A percentile compares a stretch with the other conserved stretches of the same genome.
phyloP scores from a whole-genome alignment of 2,797 vertebrate species.

The Hylomyscus alleni region DNA sequence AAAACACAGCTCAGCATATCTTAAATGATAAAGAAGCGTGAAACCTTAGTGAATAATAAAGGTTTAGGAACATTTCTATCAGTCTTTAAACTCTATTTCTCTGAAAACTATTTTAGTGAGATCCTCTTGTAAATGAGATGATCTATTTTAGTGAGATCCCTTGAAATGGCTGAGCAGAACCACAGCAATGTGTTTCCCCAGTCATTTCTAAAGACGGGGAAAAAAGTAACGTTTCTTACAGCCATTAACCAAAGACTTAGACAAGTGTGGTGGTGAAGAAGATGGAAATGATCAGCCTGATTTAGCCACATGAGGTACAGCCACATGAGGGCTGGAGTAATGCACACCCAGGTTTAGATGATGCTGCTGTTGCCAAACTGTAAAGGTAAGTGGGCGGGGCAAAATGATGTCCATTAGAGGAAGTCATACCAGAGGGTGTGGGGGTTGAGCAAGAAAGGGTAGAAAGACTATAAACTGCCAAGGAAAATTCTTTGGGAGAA shows the following conservation, averaged over 20 bases:
- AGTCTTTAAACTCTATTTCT: neutral
- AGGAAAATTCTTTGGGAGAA: neutral
- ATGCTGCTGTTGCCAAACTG: neutral
- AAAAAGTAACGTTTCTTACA: neutral
- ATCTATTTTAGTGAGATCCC: neutral
- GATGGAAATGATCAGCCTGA: neutral
- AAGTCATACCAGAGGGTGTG: neutral
- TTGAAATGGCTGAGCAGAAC: neutral
- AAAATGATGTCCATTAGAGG: neutral
- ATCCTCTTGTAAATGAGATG: too few species aligned
- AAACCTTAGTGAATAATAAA: neutral
- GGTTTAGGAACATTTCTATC: neutral
- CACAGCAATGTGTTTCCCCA: neutral
- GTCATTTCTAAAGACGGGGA: neutral
- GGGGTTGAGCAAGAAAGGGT: neutral
- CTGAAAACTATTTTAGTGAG: neutral
- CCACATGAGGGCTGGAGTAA: neutral
- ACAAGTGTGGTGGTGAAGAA: neutral
- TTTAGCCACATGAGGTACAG: neutral
- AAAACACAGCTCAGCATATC: neutral
- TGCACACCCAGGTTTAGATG: neutral
- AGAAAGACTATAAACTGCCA: neutral
- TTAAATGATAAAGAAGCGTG: neutral
- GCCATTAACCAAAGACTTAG: neutral
- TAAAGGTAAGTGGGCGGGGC: neutral